Evolutionary conservation across 2,797 vertebrate species (phyloP), one percentile per base, ranked within the genome.

Genomic region (Brotula barbata): DNA sequence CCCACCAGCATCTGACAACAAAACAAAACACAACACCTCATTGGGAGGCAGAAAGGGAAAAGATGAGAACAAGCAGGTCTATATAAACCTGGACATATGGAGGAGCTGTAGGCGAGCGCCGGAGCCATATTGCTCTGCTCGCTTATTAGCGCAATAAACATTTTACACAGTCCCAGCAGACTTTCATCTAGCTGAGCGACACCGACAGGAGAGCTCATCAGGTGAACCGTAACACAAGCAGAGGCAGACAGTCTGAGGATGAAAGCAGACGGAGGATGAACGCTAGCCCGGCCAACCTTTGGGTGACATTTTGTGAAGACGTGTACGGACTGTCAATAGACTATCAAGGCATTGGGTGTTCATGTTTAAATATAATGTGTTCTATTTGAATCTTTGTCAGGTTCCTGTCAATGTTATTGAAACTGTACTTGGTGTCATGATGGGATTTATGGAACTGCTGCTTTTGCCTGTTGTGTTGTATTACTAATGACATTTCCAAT

Each of bases 111-210:
- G 56, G 64, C 40, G 53, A 54, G 63, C 80, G 73, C 67, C 81
- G 62, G 79, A 11, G 3, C 39, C 9, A 20, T 11, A 14, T 36
- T 16, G 28, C 23, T 43, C 54, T 16, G 20, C 19, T 7, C 14
- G 44, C 40, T 71, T 23, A 41, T 56, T 60, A 51, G 41, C 51
- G 57, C 70, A 58, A 33, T 74, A 69, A 60, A 80, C 55, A 21
- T 67, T 81, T 82, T 63, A 79, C 68, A 58, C 64, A 34, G 77
- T 82, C 73, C 65, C 67, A 12, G 52, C 53, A 19, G 81, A 62
- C 65, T 55, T 71, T 78, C 45, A 83, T 75, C 45, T 50, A 2
- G 31, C 63, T 16, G 68, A 50, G 63, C 71, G 36, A 64, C 13
- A 44, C 71, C 60, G 70, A 75, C 65, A 65, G 68, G 45, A 54